Evolutionary conservation across 2,888 invertebrate genomes (phyloP).

Genomic region (Oscheius sp.): DNA sequence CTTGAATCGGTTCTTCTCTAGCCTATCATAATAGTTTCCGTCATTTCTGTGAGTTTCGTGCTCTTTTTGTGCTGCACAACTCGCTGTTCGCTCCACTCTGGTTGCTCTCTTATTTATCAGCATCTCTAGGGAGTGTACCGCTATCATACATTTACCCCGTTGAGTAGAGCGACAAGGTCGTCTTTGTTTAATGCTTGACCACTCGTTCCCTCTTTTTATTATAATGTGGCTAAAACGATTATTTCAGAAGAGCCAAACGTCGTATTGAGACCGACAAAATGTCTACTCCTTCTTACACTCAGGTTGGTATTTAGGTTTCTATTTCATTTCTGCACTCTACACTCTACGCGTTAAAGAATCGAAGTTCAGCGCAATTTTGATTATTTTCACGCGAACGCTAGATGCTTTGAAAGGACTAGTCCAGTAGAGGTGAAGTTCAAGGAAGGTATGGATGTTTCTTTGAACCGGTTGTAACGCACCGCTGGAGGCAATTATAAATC

Average conservation of each 20-base stretch:
- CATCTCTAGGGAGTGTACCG: conserved; percentile 1
- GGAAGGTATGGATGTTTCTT: no score
- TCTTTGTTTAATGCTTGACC: no score
- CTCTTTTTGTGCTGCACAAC: neutral
- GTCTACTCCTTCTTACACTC: neutral
- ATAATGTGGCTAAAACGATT: neutral
- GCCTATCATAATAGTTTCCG: neutral
- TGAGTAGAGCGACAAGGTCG: conserved; percentile 21
- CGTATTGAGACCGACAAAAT: neutral
- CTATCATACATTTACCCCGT: conserved; percentile 19
- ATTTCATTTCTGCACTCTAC: no score
- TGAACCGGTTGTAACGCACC: conserved; percentile 1
- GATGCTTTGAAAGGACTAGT: no score
- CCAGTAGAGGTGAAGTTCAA: no score
- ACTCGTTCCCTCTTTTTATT: neutral
- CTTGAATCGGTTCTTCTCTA: no score
- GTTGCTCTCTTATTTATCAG: conserved; percentile 26
- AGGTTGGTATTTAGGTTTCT: neutral
- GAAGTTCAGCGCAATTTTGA: conserved; percentile 9
- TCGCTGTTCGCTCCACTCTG: conserved; percentile 2
- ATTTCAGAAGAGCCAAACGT: neutral
- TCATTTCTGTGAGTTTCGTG: neutral
- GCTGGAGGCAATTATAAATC: no score
- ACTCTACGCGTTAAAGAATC: no score
- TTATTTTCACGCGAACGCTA: conserved; percentile 2